Evolutionary conservation across 2,888 invertebrate genomes (phyloP).

Genomic region (Spilarctia lutea): DNA sequence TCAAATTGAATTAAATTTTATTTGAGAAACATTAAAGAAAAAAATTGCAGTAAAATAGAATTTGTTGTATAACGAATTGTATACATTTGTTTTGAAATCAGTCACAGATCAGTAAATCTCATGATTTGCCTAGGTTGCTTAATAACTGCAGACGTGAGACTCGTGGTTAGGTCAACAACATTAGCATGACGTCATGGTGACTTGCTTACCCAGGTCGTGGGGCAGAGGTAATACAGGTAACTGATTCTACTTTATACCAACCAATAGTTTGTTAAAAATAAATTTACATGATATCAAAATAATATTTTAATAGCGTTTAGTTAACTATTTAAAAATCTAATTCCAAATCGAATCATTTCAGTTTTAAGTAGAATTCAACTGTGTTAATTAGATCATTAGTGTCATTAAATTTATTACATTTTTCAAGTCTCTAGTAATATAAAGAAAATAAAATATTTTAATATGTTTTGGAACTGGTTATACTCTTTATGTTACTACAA

Average conservation of each 20-base stretch:
- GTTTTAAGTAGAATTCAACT: neutral
- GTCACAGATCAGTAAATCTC: slow-evolving; percentile 24
- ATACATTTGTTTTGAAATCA: neutral
- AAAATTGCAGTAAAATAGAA: neutral
- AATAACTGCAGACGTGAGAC: slow-evolving; percentile 47
- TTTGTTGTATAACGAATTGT: neutral
- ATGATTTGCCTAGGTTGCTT: slow-evolving; percentile 31
- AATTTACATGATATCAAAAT: slow-evolving; percentile 8
- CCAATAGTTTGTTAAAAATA: slow-evolving; percentile 58
- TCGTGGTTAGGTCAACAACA: slow-evolving; percentile 79
- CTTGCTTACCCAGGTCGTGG: slow-evolving; percentile 76
- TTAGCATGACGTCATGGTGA: slow-evolving; percentile 79
- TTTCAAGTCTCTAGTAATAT: neutral
- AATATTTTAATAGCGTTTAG: neutral
- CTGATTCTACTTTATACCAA: slow-evolving; percentile 59
- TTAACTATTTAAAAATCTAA: too few species aligned
- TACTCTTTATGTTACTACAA: too few species aligned
- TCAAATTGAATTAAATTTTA: neutral
- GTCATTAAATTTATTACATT: neutral
- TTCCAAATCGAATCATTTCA: too few species aligned
- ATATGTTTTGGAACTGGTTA: neutral
- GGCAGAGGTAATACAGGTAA: slow-evolving; percentile 74
- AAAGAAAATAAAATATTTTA: neutral
- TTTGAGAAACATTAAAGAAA: neutral
- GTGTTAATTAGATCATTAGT: neutral